Evolutionary conservation across 2,113 vertebrate species (phyloP), one percentile per base, ranked within the genome.

Genomic region (Sinocyclocheilus rhinocerous): DNA sequence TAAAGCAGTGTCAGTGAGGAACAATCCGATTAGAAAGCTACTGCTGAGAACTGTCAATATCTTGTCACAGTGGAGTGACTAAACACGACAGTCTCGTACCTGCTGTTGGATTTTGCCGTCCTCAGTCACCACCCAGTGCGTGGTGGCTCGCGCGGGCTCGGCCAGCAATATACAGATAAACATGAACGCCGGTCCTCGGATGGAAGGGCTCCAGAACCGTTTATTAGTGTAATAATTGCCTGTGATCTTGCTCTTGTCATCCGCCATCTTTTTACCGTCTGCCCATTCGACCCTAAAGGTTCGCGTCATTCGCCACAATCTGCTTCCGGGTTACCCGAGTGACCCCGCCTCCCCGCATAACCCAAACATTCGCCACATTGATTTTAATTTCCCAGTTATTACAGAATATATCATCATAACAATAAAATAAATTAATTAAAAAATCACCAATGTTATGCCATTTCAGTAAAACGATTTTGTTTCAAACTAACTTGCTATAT

Each of bases 71-170:
- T 6, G 75, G 8, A 73, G 45, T 29, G 59, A 81, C n/a, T 76
- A 45, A 45, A 81, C 33, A 29, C 24, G 70, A 48, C 50, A 22
- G 13, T 42, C 1, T 2, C 50, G 88, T 81, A 99, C 98, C 95
- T 99, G 97, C 91, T 99, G 98, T 92, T 99, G 97, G 87, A 99
- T 98, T 90, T 99, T 98, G 0, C 98, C 98, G 50, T 99, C 98
- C 91, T 99, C 98, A 0, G 98, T 99, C 87, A 99, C 98, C 79
- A 99, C 96, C 98, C 98, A 99, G 86, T 99, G 98, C 0, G 97
- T 99, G 85, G 97, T 98, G 75, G 96, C 97, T 80, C 94, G 92
- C 61, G 94, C 94, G 16, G 90, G 90, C 81, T 95, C 93, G 69
- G 90, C 90, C 63, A 92, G 78, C 0, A 95, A 89, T 0, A 93